Conservation (phyloP, 1,140 invertebrate genomes). For the Mercenaria mercenaria region DNA sequence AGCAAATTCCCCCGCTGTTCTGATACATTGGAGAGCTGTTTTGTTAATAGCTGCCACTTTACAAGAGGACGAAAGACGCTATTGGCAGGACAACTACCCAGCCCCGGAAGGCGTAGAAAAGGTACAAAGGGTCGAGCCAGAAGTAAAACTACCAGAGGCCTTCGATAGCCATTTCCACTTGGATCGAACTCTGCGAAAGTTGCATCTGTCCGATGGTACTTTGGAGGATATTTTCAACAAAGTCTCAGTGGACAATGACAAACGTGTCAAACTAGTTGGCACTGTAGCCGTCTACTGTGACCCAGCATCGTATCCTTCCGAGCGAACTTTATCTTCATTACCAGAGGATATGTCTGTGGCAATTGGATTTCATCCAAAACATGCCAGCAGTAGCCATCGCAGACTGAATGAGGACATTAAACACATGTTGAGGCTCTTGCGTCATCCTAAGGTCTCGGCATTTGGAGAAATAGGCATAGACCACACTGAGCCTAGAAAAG, state of each 20-base stretch:
- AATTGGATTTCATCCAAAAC: slow-evolving; percentile 6
- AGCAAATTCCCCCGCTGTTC: not conserved
- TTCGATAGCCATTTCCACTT: slow-evolving; percentile 36
- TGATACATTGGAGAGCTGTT: slow-evolving; percentile 33
- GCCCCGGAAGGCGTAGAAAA: not conserved
- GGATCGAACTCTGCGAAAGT: not conserved
- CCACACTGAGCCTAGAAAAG: slow-evolving; percentile 4
- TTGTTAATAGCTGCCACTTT: not conserved
- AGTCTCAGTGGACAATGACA: not conserved
- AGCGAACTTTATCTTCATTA: not conserved
- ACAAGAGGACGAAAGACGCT: not conserved
- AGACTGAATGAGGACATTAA: not conserved
- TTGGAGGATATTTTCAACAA: not conserved
- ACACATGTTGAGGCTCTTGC: not conserved
- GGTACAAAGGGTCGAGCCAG: not conserved
- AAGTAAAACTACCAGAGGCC: not conserved
- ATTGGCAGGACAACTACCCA: not conserved
- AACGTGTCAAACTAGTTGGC: not conserved
- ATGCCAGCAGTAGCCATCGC: not conserved
- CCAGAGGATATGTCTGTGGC: not conserved
- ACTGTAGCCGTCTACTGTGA: not conserved
- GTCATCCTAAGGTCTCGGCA: not conserved
- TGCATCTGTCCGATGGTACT: not conserved
- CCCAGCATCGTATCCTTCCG: slow-evolving; percentile 8
- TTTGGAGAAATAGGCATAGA: slow-evolving; percentile 42